Base-by-base conservation (phyloP, 2,888 invertebrate genomes). In the Podabrus alpinus region DNA sequence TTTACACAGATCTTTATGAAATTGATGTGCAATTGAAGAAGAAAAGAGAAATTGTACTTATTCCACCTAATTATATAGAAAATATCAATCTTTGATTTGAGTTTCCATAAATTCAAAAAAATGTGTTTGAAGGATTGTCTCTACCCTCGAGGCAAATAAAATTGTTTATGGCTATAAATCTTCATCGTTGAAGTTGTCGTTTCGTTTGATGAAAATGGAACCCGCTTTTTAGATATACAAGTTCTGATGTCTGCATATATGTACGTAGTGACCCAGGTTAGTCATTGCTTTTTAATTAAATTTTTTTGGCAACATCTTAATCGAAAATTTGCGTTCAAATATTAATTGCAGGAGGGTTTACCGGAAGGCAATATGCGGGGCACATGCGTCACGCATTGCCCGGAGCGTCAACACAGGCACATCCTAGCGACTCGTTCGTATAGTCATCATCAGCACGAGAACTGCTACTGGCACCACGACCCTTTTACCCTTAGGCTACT, bases 331-430 rank as follows among this genome's bases (percentile, higher is more conserved):
- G 62, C 24, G 24, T 66, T 66, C 11, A 24, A 25, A 24, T 15
- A 66, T 66, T 21, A 15, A 29, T 66, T 66, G 15, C 25, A 66
- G 15, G 25, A 79, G 81, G 80, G 81, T 80, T 81, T 79, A 78
- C 80, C 81, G 81, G 81, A 82, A 82, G 73, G 77, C 74, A 78
- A 75, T 80, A 82, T 80, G 79, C 82, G 79, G 83, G 80, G 82
- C 84, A 83, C 82, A 83, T 79, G 82, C 80, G 80, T 79, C 84
- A 84, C 83, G 84, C 81, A 82, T 81, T 70, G 83, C 83, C 83
- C 71, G 79, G 72, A 79, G 83, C 82, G 74, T 73, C 74, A 78
- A 68, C 73, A 71, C 71, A 75, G 80, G 80, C 79, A 79, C 77
- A 78, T 77, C 82, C 81, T 81, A 75, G 78, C 77, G 80, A 80